phyloP scores from a whole-genome alignment of 2,888 invertebrate genomes.

The Enoplolaimus lenunculus region DNA sequence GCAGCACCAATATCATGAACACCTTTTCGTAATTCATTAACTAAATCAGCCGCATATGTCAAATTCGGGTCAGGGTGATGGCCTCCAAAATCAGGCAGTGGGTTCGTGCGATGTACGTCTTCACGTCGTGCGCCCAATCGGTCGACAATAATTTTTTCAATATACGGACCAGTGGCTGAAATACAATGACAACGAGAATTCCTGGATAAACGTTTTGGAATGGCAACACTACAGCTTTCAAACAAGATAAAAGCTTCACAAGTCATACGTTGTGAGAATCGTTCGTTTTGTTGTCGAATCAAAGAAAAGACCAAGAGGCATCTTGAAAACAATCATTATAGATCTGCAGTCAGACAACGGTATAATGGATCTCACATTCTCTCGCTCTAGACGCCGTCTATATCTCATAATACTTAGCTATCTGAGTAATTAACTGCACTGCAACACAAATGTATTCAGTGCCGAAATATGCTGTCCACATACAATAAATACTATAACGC shows the following conservation, averaged over 20 bases:
- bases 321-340: too few species aligned
- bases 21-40: constrained; percentile 53
- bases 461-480: too few species aligned
- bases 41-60: constrained; percentile 68
- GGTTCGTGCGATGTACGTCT: constrained; percentile 60
- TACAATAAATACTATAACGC: too few species aligned
- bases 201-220: not conserved
- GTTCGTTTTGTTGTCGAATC: not conserved
- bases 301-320: too few species aligned
- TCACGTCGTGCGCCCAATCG: constrained; percentile 62
- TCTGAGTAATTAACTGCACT: too few species aligned
- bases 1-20: constrained; percentile 74
- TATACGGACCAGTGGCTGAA: constrained; percentile 88
- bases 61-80: constrained; percentile 91
- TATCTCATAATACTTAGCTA: too few species aligned
- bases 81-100: constrained; percentile 87
- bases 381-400: too few species aligned
- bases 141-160: constrained; percentile 67
- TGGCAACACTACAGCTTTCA: not conserved
- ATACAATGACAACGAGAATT: too few species aligned
- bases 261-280: not conserved
- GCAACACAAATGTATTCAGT: too few species aligned
- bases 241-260: not conserved
- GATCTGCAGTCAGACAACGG: too few species aligned
- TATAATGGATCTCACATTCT: too few species aligned